These are phyloP conservation scores for Parus major DNA, from an alignment of 2,113 vertebrate species.

Conservation along the genomic window DNA sequence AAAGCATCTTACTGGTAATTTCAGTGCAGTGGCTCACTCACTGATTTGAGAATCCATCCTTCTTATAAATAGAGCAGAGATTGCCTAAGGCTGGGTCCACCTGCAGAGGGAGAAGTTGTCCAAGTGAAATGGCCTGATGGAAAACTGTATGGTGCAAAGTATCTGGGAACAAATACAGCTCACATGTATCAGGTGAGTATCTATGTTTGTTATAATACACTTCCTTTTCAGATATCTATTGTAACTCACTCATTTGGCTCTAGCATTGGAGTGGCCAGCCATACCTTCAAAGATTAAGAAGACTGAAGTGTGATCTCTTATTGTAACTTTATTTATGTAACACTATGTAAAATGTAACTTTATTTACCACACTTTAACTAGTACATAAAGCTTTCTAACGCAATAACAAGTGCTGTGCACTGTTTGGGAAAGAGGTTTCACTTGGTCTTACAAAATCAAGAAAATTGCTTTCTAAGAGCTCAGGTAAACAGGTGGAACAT, in stretches of 20 bases:
- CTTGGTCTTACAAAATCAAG: neutral
- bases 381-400: neutral
- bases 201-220: neutral
- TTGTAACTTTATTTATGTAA: neutral
- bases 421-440: neutral
- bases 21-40: conserved; percentile 3
- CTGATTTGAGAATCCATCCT: conserved; percentile 31
- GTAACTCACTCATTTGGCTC: neutral
- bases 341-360: no score
- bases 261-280: neutral
- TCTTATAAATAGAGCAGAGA: conserved; percentile 86
- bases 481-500: neutral
- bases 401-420: neutral
- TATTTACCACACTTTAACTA: neutral
- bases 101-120: conserved; percentile 88
- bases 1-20: conserved; percentile 39
- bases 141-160: conserved; percentile 93
- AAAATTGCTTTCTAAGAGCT: neutral
- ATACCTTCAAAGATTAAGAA: neutral
- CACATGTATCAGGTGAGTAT: conserved; percentile 91
- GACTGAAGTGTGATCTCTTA: neutral
- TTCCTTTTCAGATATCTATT: neutral
- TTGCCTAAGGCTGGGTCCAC: conserved; percentile 88
- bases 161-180: conserved; percentile 87
- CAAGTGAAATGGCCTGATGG: conserved; percentile 98